Evolutionary conservation across 2,888 invertebrate genomes (phyloP).

Genomic region (Parasteatoda lunata): DNA sequence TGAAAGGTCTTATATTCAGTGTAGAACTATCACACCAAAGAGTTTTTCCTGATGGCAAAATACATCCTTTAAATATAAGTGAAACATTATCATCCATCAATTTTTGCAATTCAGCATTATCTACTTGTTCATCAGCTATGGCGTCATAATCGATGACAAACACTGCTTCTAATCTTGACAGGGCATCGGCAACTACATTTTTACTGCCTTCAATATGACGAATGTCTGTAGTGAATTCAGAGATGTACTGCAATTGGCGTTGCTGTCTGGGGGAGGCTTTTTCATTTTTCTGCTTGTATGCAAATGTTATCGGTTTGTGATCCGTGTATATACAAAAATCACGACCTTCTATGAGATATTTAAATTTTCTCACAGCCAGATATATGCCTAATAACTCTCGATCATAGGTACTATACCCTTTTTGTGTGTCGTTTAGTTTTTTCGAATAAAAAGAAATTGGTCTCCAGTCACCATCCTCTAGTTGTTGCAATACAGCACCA

Average conservation of each 20-base stretch:
- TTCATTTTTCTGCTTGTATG: too few relatives aligned
- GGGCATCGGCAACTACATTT: not conserved
- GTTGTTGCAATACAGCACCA: too few relatives aligned
- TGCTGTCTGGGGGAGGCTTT: too few relatives aligned
- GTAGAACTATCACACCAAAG: constrained; percentile 21
- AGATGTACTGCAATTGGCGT: not conserved
- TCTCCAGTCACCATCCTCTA: too few relatives aligned
- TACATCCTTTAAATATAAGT: not conserved
- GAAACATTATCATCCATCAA: not conserved
- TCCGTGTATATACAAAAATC: too few relatives aligned
- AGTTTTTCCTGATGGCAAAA: not conserved
- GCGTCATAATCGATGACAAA: constrained; percentile 5
- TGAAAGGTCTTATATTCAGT: constrained; percentile 17
- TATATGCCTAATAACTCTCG: too few relatives aligned
- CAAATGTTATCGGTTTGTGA: too few relatives aligned
- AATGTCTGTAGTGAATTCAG: constrained; percentile 1
- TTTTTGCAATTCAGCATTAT: constrained; percentile 5
- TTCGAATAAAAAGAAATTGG: too few relatives aligned
- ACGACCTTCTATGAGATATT: too few relatives aligned
- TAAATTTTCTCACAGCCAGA: too few relatives aligned
- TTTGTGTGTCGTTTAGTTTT: too few relatives aligned
- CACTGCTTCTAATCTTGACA: not conserved
- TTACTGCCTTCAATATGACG: not conserved
- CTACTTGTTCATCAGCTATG: constrained; percentile 8
- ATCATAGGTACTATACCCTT: too few relatives aligned